Base-by-base conservation (phyloP, 2,113 vertebrate species). In the Zeus faber region DNA sequence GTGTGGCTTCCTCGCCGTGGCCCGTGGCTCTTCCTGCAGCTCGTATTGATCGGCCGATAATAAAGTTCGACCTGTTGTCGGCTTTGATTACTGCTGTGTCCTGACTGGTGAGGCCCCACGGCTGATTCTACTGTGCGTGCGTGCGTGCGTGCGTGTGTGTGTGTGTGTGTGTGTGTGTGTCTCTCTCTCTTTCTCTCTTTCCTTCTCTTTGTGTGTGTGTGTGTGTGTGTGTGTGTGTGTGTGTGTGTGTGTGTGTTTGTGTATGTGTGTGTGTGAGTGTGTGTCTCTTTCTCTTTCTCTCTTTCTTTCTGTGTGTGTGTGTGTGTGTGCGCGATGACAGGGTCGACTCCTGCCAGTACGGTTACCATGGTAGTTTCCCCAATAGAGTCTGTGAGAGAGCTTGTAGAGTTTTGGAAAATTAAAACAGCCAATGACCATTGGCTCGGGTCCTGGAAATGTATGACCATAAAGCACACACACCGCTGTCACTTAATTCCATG, bases 21-120 rank as follows among this genome's bases (percentile, higher is more conserved):
- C 58, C 60, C 11, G 67, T 77, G 67, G 65, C 43, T 54, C 1
- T 35, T 73, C 61, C 65, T 64, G 71, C 76, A 62, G 72, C 60
- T 57, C 2, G 0, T 92, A 93, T 94, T 0, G 92, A 93, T 9
- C 60, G 78, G 56, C 37, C 66, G 74, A 82, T 94, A 93, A 93
- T 94, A 90, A 93, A 86, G 81, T 91, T 91, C 88, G 88, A 90
- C 84, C 77, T 89, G 79, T 85, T 0, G 82, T 91, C 89, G 84
- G 79, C 76, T 89, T 87, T 81, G 83, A 92, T 92, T 89, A 90
- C 70, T 74, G 65, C 67, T 78, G 68, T 63, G 66, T 51, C 71
- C 64, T 70, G 62, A 64, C 75, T 79, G 65, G 54, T 67, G 63
- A 51, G 64, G 67, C 53, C 50, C 58, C 67, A 41, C 58, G 39